Base-by-base conservation (phyloP, 2,888 invertebrate genomes). In the Dryocosmus kuriphilus region DNA sequence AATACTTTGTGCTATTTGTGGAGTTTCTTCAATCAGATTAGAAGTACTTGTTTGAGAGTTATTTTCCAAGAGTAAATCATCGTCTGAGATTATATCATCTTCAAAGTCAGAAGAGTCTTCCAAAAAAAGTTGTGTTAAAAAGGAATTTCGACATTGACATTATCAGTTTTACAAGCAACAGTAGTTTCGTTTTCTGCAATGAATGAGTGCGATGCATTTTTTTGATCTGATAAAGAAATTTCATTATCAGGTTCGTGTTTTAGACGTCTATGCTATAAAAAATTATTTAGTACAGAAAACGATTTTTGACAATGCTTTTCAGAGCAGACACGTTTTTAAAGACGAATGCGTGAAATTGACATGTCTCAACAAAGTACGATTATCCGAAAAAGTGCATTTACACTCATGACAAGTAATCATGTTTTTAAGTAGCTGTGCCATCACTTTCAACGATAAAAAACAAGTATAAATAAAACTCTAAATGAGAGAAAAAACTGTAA, bases 21-120 rank as follows among this genome's bases (percentile, higher is more conserved):
- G 19, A 7, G 1, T 19, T 55, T 22, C 55, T n/a, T 55, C 8
- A 19, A 55, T 22, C 2, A 55, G 9, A n/a, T 55, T 55, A n/a
- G 55, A 55, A 8, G 6, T 2, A 55, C 55, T 82, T 82, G 14
- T 51, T 80, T 80, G 82, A 83, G n/a, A 77, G 82, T 30, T 81
- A 65, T 32, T 35, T 11, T 35, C n/a, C n/a, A n/a, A 63, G 9
- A 63, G 19, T 63, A 22, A 63, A 35, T 35, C n/a, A 2, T 63
- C 63, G 7, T 63, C n/a, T n/a, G 32, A 38, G 8, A n/a, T 24
- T 19, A 19, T 38, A 38, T 61, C 38, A 62, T 46, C 46, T 24
- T 75, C 62, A 38, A 8, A 35, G 2, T 22, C 35, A 38, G 32
- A 35, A 22, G 41, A 75, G 19, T 55, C 60, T 22, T 35, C 30